Conservation (phyloP, 30 jellyfish, hydroid and myxozoan genomes). For the Turritopsis rubra region DNA sequence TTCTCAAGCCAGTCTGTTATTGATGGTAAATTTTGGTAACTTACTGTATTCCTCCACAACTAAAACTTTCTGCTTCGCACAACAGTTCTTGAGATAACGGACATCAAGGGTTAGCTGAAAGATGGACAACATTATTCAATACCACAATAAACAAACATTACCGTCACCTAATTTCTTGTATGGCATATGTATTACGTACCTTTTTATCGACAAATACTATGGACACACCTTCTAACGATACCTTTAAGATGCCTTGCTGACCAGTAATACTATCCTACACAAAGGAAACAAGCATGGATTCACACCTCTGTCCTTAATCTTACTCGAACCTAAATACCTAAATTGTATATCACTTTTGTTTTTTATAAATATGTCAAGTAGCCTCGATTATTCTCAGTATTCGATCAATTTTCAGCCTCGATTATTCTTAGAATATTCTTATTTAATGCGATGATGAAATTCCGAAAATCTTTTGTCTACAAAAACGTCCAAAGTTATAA, state of each 20-base stretch:
- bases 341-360: too few species aligned
- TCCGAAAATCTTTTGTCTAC: too few species aligned
- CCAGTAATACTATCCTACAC: constrained; percentile 55
- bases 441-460: too few species aligned
- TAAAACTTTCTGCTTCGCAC: constrained; percentile 60
- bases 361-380: too few species aligned
- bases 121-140: background rate
- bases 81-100: constrained; percentile 73
- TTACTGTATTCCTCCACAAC: constrained; percentile 70
- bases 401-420: too few species aligned
- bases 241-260: constrained; percentile 71
- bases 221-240: constrained; percentile 81
- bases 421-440: too few species aligned
- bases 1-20: too few species aligned
- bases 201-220: constrained; percentile 73
- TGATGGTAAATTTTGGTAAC: constrained; percentile 13
- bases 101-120: constrained; percentile 68
- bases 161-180: background rate
- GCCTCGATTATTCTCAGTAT: too few species aligned
- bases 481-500: too few species aligned
- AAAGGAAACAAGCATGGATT: background rate
- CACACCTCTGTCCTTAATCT: background rate
- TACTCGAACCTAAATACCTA: too few species aligned
- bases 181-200: constrained; percentile 29
- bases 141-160: background rate